A percentile compares a stretch with the other conserved stretches of the same genome.
phyloP scores from a whole-genome alignment of 2,113 vertebrate species.

The Pomatorhinus ruficollis region DNA sequence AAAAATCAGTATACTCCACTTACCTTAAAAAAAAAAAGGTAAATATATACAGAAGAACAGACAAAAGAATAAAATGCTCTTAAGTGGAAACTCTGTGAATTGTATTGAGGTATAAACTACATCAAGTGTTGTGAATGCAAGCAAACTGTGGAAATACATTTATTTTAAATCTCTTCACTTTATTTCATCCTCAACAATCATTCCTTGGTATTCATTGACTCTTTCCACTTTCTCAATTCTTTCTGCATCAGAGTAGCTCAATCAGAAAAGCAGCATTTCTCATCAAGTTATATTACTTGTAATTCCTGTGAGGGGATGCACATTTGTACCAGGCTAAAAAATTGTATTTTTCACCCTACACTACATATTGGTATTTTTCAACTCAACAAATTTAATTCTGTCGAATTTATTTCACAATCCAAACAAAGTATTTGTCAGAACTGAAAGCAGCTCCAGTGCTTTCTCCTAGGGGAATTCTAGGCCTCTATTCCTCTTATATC shows the following conservation, averaged over 20 bases:
- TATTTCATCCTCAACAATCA: not conserved
- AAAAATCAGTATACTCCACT: not conserved
- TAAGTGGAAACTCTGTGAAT: not conserved
- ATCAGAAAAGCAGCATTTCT: not conserved
- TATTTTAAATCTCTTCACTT: not conserved
- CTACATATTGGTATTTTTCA: not conserved
- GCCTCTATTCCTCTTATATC: not conserved
- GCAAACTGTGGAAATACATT: not conserved
- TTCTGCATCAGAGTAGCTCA: not conserved
- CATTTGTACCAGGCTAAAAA: not conserved
- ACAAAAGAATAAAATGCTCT: not conserved
- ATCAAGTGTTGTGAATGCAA: not conserved
- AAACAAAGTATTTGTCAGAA: not conserved
- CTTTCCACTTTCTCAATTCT: not conserved
- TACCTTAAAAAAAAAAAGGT: not conserved
- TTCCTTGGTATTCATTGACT: not conserved
- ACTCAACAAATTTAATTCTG: not conserved
- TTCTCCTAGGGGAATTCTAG: not conserved
- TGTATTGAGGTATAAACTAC: not conserved
- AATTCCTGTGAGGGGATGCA: not conserved
- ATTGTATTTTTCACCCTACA: not conserved
- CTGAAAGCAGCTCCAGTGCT: not conserved
- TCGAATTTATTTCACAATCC: not conserved
- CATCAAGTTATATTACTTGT: not conserved
- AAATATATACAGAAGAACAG: not conserved